Conservation (phyloP, 2,888 invertebrate genomes). For the Plebejus melissa region DNA sequence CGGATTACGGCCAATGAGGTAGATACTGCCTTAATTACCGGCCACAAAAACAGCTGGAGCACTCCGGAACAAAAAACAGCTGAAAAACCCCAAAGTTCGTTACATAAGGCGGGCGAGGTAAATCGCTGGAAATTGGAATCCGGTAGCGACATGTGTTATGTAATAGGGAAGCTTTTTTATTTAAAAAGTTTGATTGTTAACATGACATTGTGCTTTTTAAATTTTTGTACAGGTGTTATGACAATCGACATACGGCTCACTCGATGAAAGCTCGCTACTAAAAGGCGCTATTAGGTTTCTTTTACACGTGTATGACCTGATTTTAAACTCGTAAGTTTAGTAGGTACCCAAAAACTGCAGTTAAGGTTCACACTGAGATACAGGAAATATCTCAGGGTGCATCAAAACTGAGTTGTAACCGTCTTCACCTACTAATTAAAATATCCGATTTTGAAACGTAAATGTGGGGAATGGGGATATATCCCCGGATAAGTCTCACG, state of each 20-base stretch:
- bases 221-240: neutral
- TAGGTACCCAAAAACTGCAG: neutral
- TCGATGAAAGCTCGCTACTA: neutral
- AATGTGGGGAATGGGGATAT: neutral
- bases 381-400: too few species aligned
- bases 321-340: neutral
- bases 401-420: too few species aligned
- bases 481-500: neutral
- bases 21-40: conserved; percentile 55
- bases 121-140: conserved; percentile 63
- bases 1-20: conserved; percentile 56
- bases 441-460: neutral
- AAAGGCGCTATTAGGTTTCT: neutral
- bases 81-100: conserved; percentile 40
- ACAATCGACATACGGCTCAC: neutral
- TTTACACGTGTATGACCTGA: neutral
- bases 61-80: conserved; percentile 48
- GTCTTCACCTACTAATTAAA: neutral
- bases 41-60: conserved; percentile 45
- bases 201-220: neutral
- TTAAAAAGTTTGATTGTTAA: conserved; percentile 28
- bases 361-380: neutral
- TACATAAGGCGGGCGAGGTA: conserved; percentile 57
- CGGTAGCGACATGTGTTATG: conserved; percentile 38
- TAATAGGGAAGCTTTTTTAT: conserved; percentile 29